Base-by-base conservation (phyloP, 2,888 invertebrate species). In the Cheilosia impressa region DNA sequence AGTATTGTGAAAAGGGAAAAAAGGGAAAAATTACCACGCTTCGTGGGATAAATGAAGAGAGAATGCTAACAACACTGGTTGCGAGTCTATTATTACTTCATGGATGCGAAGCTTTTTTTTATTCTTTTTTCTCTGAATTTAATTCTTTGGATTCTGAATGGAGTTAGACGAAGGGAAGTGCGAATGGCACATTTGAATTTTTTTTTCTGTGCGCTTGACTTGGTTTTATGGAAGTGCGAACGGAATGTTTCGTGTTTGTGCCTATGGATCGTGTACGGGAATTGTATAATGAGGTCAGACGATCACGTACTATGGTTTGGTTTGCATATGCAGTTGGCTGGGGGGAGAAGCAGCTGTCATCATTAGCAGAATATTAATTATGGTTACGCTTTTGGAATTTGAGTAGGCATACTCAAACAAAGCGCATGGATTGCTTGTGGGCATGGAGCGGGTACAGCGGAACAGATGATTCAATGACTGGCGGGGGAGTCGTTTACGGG, bases 171-270 rank as follows among this genome's bases (percentile, higher is more conserved):
- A 41, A 45, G 83, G 69, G 69, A 65, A 38, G 22, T 47, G 22
- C 10, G 15, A 10, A n/a, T n/a, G 69, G 84, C 84, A 84, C 84
- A 84, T 84, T 84, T 60, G 55, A 60, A 5, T 66, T 55, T 53
- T n/a, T 34, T 47, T 41, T 66, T 15, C 45, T 6, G n/a, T 19
- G 27, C 77, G 17, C 34, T 15, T n/a, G 6, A 27, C 17, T 47
- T 57, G 17, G 41, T 41, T 15, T 2, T 38, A 17, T 31, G 57
- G 9, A 50, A 57, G 62, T 73, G 53, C 13, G 31, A 38, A 1
- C n/a, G n/a, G 6, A n/a, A 7, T 34, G 34, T 53, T 19, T 41
- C 27, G 27, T 6, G 27, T 7, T 5, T 52, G 41, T 17, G 6
- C 17, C 15, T 17, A 17, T 52, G n/a, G 41, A 38, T 15, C 34